Evolutionary conservation across 2,797 vertebrate species (phyloP), one percentile per base, ranked within the genome.

Genomic region (Sebastes ruberrimus): DNA sequence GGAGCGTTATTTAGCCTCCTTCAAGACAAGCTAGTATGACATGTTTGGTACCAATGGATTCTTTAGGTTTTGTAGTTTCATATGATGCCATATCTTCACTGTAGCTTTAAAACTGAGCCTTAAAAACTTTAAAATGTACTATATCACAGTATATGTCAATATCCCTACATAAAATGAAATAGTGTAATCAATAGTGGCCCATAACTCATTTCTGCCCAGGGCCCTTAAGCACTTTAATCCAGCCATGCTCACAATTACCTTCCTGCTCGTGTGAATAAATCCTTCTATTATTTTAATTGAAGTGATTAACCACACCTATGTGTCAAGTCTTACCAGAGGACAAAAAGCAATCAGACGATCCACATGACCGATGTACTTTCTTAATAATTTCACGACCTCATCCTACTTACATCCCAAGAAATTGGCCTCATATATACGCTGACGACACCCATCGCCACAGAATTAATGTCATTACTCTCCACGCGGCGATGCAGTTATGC

Each of bases 391-490:
- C 74, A 77, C n/a, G 61, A 71, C 74, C 59, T 77, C 78, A 53
- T 77, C 3, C 65, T 5, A 67, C 63, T 86, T 25, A 53, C 38
- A 30, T 53, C 42, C 14, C 2, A 1, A 89, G 82, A 87, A 89
- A 91, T 88, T 91, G 81, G 64, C 83, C 75, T 90, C 81, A 81
- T 81, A 71, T 83, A 60, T 85, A 84, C 86, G 38, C 69, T 49
- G 80, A 57, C 10, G 57, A 80, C 80, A 72, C 71, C 76, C 80
- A 57, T 88, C 32, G 5, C 49, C 25, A 18, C 65, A 74, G 56
- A 88, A 87, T 88, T 74, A 91, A 87, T 77, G 79, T 77, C 67
- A 83, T 89, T 85, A 83, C 82, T 83, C 80, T 84, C 74, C 75
- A 73, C 30, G 71, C 28, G 7, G 81, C 27, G 11, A 56, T 76